phyloP scores from a whole-genome alignment of 2,888 invertebrate genomes.

The Meloe dianella region DNA sequence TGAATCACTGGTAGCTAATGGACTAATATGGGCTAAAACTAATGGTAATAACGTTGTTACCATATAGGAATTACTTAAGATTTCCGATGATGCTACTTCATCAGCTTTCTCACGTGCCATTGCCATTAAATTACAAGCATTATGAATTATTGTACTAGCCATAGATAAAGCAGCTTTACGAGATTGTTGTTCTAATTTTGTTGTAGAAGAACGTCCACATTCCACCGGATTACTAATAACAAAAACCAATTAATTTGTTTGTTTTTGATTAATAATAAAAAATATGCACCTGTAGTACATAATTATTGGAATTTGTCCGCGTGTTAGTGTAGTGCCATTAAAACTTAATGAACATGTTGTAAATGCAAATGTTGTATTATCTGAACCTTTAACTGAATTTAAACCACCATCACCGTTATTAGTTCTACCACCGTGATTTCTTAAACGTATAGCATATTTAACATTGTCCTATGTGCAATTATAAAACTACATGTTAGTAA shows the following conservation, averaged over 20 bases:
- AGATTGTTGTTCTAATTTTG: constrained; percentile 63
- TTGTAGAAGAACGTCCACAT: constrained; percentile 53
- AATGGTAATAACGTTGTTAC: constrained; percentile 82
- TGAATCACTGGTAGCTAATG: constrained; percentile 81
- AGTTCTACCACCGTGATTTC: constrained; percentile 90
- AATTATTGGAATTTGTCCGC: constrained; percentile 94
- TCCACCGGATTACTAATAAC: constrained; percentile 55
- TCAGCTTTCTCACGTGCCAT: constrained; percentile 75
- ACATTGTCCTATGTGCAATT: constrained; percentile 71
- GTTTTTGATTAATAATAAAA: constrained; percentile 13
- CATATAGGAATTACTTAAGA: constrained; percentile 66
- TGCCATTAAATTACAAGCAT: constrained; percentile 78
- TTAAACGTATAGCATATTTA: constrained; percentile 86
- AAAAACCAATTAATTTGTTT: not conserved
- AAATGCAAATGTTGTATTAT: constrained; percentile 90
- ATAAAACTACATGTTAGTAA: constrained; percentile 10
- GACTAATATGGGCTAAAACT: constrained; percentile 83
- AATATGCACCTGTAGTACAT: constrained; percentile 78
- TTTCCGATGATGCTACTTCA: constrained; percentile 63
- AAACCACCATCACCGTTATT: constrained; percentile 94
- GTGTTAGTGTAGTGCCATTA: constrained; percentile 93
- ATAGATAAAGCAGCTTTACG: constrained; percentile 76
- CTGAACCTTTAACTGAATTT: constrained; percentile 86
- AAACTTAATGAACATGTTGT: constrained; percentile 91
- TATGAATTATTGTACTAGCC: constrained; percentile 77